phyloP scores from a whole-genome alignment of 1,140 invertebrate genomes.

The Gryllus bimaculatus region DNA sequence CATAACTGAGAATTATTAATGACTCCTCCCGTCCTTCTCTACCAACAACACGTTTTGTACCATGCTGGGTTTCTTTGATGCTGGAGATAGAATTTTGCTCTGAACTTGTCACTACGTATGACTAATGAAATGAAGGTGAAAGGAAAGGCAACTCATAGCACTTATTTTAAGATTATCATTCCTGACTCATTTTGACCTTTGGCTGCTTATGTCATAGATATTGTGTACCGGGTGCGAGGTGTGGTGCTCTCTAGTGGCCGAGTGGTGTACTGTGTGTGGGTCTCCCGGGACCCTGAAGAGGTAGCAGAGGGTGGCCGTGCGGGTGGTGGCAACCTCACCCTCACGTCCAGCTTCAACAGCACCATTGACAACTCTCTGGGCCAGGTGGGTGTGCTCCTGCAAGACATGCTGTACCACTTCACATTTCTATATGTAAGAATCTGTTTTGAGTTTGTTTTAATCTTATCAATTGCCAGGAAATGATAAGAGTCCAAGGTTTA shows the following conservation, averaged over 20 bases:
- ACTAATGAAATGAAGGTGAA: too few relatives aligned
- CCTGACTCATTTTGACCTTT: background rate
- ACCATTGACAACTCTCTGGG: constrained; percentile 36
- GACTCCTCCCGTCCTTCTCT: too few relatives aligned
- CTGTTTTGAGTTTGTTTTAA: too few relatives aligned
- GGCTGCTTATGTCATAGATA: constrained; percentile 26
- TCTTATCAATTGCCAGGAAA: too few relatives aligned
- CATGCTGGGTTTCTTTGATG: too few relatives aligned
- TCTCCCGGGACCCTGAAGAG: constrained; percentile 41
- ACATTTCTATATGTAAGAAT: too few relatives aligned
- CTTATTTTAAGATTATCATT: background rate
- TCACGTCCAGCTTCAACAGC: constrained; percentile 38
- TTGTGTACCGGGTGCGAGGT: constrained; percentile 35
- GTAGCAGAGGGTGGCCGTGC: constrained; percentile 29
- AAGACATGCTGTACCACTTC: too few relatives aligned
- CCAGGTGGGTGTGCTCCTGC: constrained; percentile 21
- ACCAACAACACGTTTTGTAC: too few relatives aligned
- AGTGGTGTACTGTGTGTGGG: constrained; percentile 41
- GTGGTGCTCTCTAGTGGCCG: constrained; percentile 34
- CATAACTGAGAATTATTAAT: too few relatives aligned
- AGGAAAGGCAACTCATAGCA: background rate
- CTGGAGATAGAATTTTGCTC: too few relatives aligned
- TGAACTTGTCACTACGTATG: too few relatives aligned
- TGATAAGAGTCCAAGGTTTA: too few relatives aligned
- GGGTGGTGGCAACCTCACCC: constrained; percentile 33